A percentile compares a stretch with the other conserved stretches of the same genome.
These are phyloP conservation scores for Muscina levida DNA, from an alignment of 2,888 invertebrate species.

Conservation along the genomic window DNA sequence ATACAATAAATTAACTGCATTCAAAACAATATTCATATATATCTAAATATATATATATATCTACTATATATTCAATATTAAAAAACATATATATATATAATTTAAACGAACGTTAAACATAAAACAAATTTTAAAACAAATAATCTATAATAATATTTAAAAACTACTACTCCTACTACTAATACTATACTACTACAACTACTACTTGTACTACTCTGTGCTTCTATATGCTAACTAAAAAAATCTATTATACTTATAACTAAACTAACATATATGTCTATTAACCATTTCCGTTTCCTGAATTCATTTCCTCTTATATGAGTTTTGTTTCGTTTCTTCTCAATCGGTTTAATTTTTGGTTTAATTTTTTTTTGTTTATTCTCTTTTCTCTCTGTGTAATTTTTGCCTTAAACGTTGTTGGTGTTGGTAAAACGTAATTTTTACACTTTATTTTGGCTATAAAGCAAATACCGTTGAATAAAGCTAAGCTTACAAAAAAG, in stretches of 20 bases:
- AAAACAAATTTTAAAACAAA: no score
- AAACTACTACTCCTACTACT: slow-evolving; percentile 44
- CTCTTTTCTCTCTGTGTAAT: background rate
- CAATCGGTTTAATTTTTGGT: background rate
- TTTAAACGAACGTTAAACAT: no score
- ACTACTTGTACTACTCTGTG: slow-evolving; percentile 39
- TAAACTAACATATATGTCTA: slow-evolving; percentile 30
- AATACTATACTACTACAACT: slow-evolving; percentile 35
- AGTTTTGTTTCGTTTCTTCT: background rate
- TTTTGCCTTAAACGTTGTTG: background rate
- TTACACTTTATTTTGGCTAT: background rate
- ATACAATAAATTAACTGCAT: slow-evolving; percentile 24
- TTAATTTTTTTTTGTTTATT: background rate
- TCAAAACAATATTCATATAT: slow-evolving; percentile 3
- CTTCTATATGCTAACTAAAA: slow-evolving; percentile 45
- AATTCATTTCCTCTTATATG: background rate
- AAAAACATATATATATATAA: slow-evolving; percentile 19
- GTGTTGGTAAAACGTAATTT: background rate
- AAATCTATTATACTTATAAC: slow-evolving; percentile 48
- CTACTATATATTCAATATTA: slow-evolving; percentile 73
- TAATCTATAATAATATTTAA: background rate
- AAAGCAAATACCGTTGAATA: slow-evolving; percentile 2
- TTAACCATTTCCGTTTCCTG: slow-evolving; percentile 11
- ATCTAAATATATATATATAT: slow-evolving; percentile 17
- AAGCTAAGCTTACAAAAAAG: no score